These are phyloP conservation scores for Zaprionus bogoriensis DNA, from an alignment of 2,888 invertebrate species.

Conservation along the genomic window DNA sequence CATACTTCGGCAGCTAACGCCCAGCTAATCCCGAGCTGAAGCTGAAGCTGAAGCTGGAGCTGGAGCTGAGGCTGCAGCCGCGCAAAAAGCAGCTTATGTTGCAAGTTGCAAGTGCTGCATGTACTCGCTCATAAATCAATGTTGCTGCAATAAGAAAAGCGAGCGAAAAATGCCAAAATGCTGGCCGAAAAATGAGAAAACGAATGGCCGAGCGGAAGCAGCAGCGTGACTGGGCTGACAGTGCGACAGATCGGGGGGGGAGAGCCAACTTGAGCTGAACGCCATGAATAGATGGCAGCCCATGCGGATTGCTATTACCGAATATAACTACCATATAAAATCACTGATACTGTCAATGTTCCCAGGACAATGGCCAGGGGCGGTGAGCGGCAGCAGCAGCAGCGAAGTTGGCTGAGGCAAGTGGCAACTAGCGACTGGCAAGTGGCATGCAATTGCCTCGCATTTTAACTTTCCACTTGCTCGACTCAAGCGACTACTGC, in stretches of 20 bases:
- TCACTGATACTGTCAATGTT: constrained; percentile 44
- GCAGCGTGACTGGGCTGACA: too few relatives aligned
- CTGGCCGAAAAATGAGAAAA: neutral
- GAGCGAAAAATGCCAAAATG: too few relatives aligned
- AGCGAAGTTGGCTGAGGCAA: constrained; percentile 6
- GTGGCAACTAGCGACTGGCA: constrained; percentile 19
- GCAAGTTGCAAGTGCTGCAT: constrained; percentile 28
- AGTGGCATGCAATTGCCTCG: constrained; percentile 37
- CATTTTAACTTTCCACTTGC: constrained; percentile 31
- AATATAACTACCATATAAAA: constrained; percentile 47
- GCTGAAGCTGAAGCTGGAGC: neutral
- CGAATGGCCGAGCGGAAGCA: too few relatives aligned
- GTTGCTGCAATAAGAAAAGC: neutral
- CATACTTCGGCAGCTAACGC: constrained; percentile 17
- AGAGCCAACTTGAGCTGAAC: constrained; percentile 12
- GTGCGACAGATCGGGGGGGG: neutral
- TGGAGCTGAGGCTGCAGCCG: too few relatives aligned
- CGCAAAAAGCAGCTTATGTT: constrained; percentile 28
- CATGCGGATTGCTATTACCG: constrained; percentile 13
- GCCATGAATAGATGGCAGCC: constrained; percentile 32
- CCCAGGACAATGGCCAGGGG: neutral
- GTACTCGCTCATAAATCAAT: constrained; percentile 50
- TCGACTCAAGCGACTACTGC: neutral
- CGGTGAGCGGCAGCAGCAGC: neutral
- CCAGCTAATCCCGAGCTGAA: constrained; percentile 4